Conservation (phyloP, 2,113 vertebrate species). For the Scortum barcoo region DNA sequence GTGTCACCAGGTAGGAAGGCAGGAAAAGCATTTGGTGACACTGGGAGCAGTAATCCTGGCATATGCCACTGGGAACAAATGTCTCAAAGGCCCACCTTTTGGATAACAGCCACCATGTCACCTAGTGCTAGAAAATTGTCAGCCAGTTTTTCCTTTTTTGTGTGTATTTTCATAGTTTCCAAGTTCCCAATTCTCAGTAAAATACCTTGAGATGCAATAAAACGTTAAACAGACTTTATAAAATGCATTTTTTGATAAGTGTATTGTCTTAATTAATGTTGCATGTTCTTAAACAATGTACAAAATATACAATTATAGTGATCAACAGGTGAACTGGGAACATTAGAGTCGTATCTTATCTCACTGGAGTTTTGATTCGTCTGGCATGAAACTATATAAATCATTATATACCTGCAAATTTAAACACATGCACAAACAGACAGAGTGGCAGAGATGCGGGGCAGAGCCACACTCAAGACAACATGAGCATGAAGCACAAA, state of each 20-base stretch:
- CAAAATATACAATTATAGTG: background rate
- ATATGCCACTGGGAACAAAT: constrained; percentile 81
- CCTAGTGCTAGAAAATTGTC: constrained; percentile 35
- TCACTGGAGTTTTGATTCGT: background rate
- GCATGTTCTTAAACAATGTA: background rate
- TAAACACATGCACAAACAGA: background rate
- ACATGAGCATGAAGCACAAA: constrained; percentile 16
- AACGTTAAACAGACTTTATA: background rate
- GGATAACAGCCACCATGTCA: constrained; percentile 60
- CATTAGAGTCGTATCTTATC: background rate
- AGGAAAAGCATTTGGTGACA: constrained; percentile 75
- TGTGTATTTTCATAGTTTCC: constrained; percentile 10
- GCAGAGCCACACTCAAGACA: background rate
- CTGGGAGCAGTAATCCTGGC: constrained; percentile 75
- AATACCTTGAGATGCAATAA: background rate
- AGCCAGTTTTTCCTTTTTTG: background rate
- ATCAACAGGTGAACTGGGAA: constrained; percentile 20
- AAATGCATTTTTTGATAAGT: background rate
- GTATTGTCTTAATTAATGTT: background rate
- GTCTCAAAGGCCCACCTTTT: constrained; percentile 77
- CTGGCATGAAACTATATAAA: background rate
- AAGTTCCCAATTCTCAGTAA: background rate
- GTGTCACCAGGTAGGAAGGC: constrained; percentile 57
- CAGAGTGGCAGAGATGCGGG: background rate
- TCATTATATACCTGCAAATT: background rate